Evolutionary conservation across 2,797 vertebrate genomes (phyloP).

Genomic region (Nasua narica): DNA sequence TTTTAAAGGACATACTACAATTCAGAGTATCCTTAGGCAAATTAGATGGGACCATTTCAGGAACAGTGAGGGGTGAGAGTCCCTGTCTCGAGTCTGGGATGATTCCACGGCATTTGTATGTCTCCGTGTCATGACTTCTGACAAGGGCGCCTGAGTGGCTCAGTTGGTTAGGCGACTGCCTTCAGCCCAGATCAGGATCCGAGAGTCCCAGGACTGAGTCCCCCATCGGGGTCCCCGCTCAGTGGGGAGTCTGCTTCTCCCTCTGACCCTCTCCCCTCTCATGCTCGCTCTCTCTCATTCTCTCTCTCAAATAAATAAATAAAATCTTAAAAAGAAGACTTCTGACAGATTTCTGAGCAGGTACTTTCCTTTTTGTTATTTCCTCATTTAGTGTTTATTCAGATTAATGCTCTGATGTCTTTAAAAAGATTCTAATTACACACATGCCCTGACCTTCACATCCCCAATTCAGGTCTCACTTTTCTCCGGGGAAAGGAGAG

Average conservation of each 20-base stretch:
- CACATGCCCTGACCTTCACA: background rate
- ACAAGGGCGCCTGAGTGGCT: no score
- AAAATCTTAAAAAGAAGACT: background rate
- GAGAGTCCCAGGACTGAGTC: no score
- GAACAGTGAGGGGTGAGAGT: background rate
- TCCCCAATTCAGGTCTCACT: background rate
- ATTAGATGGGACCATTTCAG: background rate
- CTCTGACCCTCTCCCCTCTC: no score
- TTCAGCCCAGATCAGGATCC: no score
- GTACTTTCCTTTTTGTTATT: background rate
- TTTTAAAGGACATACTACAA: background rate
- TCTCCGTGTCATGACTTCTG: no score
- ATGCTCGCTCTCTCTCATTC: no score
- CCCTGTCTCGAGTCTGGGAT: accelerated
- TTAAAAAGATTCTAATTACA: background rate
- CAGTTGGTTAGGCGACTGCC: no score
- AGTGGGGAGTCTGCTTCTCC: no score
- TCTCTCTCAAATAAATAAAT: no score
- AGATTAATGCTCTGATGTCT: background rate
- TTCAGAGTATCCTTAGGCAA: background rate
- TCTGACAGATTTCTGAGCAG: background rate
- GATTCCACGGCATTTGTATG: background rate
- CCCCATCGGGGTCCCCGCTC: no score
- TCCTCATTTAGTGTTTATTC: background rate
- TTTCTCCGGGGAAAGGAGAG: background rate